A percentile compares a stretch with the other conserved stretches of the same genome.
Conservation (phyloP, 2,113 vertebrate species). For the rabbit (Oryctolagus cuniculus) region mOryCun1.1 NC_091444.1:96797001-96797500, state of each 20-base stretch:
- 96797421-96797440: neutral
- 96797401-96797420: neutral
- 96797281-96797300: neutral
- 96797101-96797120: no score
- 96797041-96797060: no score
- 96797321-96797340: neutral
- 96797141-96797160: no score
- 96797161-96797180: neutral
- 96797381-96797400: neutral
- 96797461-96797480: neutral
- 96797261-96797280: neutral
- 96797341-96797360: neutral
- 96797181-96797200: neutral
- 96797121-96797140: no score
- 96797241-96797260: no score
- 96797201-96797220: no score
- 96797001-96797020: no score
- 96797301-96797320: neutral
- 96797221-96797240: neutral
- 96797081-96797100: no score
- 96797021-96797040: no score
- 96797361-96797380: no score
- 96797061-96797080: no score
- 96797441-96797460: rapidly evolving
- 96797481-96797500: neutral